phyloP scores from a whole-genome alignment of 64 coral and sea anemone species.

The Porites australiensis region DNA sequence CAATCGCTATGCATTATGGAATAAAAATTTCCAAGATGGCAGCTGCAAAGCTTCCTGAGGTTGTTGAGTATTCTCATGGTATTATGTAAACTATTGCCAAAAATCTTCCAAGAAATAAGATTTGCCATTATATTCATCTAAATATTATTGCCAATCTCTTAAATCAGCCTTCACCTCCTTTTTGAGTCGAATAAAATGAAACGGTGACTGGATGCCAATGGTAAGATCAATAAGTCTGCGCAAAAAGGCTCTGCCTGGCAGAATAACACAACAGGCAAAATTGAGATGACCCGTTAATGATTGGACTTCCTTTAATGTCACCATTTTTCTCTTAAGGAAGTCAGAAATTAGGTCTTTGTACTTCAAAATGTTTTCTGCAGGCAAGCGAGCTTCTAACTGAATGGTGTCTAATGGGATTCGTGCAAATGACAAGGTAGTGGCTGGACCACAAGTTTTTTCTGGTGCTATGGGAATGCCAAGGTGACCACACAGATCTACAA shows the following conservation, averaged over 20 bases:
- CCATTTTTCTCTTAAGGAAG: not conserved
- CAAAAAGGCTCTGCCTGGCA: slow-evolving; percentile 30
- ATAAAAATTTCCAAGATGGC: no score
- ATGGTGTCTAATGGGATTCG: not conserved
- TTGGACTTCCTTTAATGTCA: slow-evolving; percentile 9
- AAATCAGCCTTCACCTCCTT: not conserved
- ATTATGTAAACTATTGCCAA: not conserved
- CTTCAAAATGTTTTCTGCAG: not conserved
- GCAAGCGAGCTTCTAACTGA: not conserved
- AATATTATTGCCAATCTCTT: not conserved
- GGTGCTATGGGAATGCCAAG: slow-evolving; percentile 36
- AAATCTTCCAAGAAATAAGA: not conserved
- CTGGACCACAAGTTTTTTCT: slow-evolving; percentile 13
- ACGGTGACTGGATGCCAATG: not conserved
- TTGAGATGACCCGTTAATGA: not conserved
- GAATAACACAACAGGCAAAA: slow-evolving; percentile 6
- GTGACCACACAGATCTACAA: not conserved
- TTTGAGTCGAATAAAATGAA: not conserved
- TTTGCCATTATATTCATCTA: not conserved
- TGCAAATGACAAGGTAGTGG: slow-evolving; percentile 3
- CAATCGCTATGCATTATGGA: no score
- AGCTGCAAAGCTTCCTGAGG: no score
- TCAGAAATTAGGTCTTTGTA: not conserved
- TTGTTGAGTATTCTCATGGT: no score
- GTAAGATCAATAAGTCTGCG: slow-evolving; percentile 1